Conservation (phyloP, 2,888 invertebrate genomes). For the Mimas tiliae region DNA sequence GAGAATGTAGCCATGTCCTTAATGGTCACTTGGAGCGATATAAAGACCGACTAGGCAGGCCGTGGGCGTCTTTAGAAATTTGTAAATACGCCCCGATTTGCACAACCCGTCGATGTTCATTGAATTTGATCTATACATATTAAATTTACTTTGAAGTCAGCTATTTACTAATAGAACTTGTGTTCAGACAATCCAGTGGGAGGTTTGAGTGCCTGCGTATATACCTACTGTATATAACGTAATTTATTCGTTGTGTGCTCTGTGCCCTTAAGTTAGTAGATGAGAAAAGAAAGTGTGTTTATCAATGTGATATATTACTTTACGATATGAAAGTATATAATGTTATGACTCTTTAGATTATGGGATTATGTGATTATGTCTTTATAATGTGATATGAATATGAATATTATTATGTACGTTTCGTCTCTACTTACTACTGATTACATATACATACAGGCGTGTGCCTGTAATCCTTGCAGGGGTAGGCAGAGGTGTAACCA, state of each 20-base stretch:
- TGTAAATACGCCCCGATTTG: constrained; percentile 10
- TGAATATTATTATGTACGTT: too few species aligned
- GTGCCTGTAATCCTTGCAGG: too few species aligned
- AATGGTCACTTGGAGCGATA: constrained; percentile 29
- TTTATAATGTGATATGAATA: not conserved
- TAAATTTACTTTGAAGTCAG: constrained; percentile 14
- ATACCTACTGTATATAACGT: not conserved
- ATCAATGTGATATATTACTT: not conserved
- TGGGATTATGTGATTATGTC: constrained; percentile 8
- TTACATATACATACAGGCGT: too few species aligned
- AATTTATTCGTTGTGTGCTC: not conserved
- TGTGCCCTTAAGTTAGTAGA: too few species aligned
- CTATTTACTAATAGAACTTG: not conserved
- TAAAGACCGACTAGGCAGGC: constrained; percentile 30
- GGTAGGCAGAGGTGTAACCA: too few species aligned
- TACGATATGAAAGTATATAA: not conserved
- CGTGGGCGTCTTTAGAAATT: constrained; percentile 33
- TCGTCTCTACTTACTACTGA: too few species aligned
- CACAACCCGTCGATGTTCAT: not conserved
- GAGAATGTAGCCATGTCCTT: not conserved
- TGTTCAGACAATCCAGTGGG: not conserved
- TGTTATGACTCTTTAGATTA: not conserved
- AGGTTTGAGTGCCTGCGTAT: not conserved
- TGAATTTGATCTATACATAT: constrained; percentile 8
- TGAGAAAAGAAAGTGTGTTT: not conserved